Evolutionary conservation across 2,888 invertebrate genomes (phyloP), one percentile per base, ranked within the genome.

Genomic region (Oligia strigilis): DNA sequence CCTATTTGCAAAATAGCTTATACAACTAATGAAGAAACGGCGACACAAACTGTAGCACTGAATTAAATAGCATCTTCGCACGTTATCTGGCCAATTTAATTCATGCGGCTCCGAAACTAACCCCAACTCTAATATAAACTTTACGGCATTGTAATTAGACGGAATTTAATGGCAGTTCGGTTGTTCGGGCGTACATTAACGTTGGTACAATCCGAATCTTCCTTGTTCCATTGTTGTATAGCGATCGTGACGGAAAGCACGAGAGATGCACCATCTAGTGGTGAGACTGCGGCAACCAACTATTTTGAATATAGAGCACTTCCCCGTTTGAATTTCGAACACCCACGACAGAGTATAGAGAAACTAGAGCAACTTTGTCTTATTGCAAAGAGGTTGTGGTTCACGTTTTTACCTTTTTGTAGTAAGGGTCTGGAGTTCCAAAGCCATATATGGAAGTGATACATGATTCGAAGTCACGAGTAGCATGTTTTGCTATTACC

Each of bases 221-320:
- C 94, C 94, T 93, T 82, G 90, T 92, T 92, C 90, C 88, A 92
- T 94, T 94, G 94, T 92, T 92, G 90, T 87, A 92, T 90, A 83
- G 76, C 46, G 78, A 82, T 93, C 94, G 94, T 94, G 94, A 94
- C 91, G 87, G 76, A 82, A 85, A 87, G 87, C 94, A 94, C 94
- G 93, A 92, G 87, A 85, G 87, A 89, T 89, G 89, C 86, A 87
- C 91, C 89, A 88, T 88, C 91, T 86, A 83, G 89, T 80, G 91
- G 88, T 89, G 88, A 88, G 88, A 89, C 84, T 92, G 91, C 81
- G 89, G 91, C 90, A 88, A 87, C 80, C 60, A 75, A 85, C 82
- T 83, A 86, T 87, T 92, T 90, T 86, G 77, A 86, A 93, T 91
- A 90, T 91, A 72, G 88, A 89, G 77, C 89, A 90, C 83, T 93